phyloP scores from a whole-genome alignment of 1,140 invertebrate genomes.

The Anagrus nilaparvatae region DNA sequence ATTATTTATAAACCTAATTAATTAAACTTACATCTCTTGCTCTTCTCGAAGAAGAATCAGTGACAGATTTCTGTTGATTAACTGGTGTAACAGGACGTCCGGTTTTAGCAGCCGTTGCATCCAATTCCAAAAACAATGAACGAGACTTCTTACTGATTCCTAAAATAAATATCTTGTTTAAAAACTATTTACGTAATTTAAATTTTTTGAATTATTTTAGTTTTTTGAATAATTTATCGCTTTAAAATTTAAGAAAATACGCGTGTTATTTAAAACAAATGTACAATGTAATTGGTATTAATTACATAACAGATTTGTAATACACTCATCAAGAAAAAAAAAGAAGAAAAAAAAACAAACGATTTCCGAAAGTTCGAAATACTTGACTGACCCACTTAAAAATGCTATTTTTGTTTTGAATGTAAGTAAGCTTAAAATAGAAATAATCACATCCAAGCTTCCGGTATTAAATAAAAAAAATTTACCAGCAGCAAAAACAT shows the following conservation, averaged over 20 bases:
- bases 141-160: conserved; percentile 79
- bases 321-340: not conserved
- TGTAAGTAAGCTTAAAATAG: too few species aligned
- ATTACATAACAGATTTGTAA: too few species aligned
- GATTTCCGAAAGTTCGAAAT: too few species aligned
- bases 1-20: conserved; percentile 4
- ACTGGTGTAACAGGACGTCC: conserved; percentile 37
- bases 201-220: too few species aligned
- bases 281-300: too few species aligned
- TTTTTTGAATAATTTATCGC: too few species aligned
- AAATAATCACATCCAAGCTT: not conserved
- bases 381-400: too few species aligned
- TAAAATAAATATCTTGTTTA: too few species aligned
- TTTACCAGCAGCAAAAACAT: conserved; percentile 72
- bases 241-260: too few species aligned
- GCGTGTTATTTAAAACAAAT: too few species aligned
- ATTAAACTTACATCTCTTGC: conserved; percentile 47
- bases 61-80: conserved; percentile 35
- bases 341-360: not conserved
- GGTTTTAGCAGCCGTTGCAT: conserved; percentile 52
- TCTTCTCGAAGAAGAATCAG: conserved; percentile 40
- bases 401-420: too few species aligned
- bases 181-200: too few species aligned
- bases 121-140: conserved; percentile 74
- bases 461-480: conserved; percentile 5